phyloP scores from a whole-genome alignment of 2,888 invertebrate species.

The Pandemis heparana region DNA sequence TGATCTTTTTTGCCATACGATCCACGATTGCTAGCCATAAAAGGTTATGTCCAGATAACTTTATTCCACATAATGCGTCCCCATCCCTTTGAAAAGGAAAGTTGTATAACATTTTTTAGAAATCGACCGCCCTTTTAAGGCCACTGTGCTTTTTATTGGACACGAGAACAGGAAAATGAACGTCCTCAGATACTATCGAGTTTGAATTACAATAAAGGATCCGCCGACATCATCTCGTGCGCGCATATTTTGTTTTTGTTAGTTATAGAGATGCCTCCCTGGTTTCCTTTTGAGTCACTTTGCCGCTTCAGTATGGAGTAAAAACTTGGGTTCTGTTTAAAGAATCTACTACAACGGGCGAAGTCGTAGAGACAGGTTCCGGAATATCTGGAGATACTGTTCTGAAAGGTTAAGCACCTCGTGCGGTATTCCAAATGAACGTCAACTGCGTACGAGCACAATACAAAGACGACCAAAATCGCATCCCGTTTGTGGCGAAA shows the following conservation, averaged over 20 bases:
- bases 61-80: slow-evolving; percentile 78
- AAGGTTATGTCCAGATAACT: slow-evolving; percentile 82
- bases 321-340: slow-evolving; percentile 10
- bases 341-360: not conserved
- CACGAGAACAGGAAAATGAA: slow-evolving; percentile 65
- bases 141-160: slow-evolving; percentile 71
- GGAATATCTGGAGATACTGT: slow-evolving; percentile 16
- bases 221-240: slow-evolving; percentile 58
- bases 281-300: slow-evolving; percentile 16
- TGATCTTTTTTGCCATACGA: slow-evolving; percentile 74
- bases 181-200: slow-evolving; percentile 48
- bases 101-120: slow-evolving; percentile 78
- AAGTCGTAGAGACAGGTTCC: slow-evolving; percentile 5
- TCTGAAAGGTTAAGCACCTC: slow-evolving; percentile 63
- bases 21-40: slow-evolving; percentile 74
- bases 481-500: slow-evolving; percentile 65
- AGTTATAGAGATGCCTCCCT: not conserved
- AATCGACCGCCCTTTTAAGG: slow-evolving; percentile 76
- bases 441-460: slow-evolving; percentile 57
- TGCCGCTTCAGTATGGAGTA: not conserved
- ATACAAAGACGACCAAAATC: slow-evolving; percentile 71
- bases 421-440: slow-evolving; percentile 68
- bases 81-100: slow-evolving; percentile 83
- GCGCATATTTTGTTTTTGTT: slow-evolving; percentile 60
- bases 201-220: slow-evolving; percentile 67